Percentiles rank a stretch among this genome's conserved stretches.
Conservation (phyloP, 2,888 invertebrate genomes). For the Rhingia rostrata region DNA sequence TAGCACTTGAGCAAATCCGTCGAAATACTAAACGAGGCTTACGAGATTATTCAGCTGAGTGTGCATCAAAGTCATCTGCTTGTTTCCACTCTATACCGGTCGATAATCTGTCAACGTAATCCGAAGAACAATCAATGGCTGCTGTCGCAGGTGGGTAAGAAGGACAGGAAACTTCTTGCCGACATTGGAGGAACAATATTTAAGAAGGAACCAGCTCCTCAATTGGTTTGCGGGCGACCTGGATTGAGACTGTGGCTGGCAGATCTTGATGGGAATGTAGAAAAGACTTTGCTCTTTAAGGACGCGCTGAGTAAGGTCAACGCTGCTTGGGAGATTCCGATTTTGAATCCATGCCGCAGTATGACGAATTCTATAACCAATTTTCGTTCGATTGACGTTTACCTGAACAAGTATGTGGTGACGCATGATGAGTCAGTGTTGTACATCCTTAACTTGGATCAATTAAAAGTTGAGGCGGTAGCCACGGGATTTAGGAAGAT, state of each 20-base stretch:
- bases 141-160: conserved; percentile 91
- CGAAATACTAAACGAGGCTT: conserved; percentile 92
- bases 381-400: conserved; percentile 87
- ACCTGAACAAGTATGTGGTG: conserved; percentile 88
- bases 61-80: conserved; percentile 89
- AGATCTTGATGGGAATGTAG: conserved; percentile 89
- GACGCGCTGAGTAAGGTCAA: conserved; percentile 84
- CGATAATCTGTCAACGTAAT: conserved; percentile 89
- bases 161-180: conserved; percentile 91
- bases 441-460: conserved; percentile 90
- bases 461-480: conserved; percentile 87
- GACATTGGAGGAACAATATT: conserved; percentile 86
- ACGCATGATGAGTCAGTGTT: conserved; percentile 89
- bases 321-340: conserved; percentile 87
- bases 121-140: conserved; percentile 85
- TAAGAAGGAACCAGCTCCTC: conserved; percentile 76
- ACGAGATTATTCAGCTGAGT: conserved; percentile 93
- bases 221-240: conserved; percentile 89
- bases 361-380: conserved; percentile 78
- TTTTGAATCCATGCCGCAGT: conserved; percentile 86
- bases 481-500: conserved; percentile 86
- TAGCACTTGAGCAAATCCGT: conserved; percentile 93
- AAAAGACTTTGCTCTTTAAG: conserved; percentile 93
- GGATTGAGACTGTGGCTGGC: conserved; percentile 94
- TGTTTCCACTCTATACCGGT: conserved; percentile 92